Conservation (phyloP, 2,888 invertebrate genomes). For the Ochlodes sylvanus region DNA sequence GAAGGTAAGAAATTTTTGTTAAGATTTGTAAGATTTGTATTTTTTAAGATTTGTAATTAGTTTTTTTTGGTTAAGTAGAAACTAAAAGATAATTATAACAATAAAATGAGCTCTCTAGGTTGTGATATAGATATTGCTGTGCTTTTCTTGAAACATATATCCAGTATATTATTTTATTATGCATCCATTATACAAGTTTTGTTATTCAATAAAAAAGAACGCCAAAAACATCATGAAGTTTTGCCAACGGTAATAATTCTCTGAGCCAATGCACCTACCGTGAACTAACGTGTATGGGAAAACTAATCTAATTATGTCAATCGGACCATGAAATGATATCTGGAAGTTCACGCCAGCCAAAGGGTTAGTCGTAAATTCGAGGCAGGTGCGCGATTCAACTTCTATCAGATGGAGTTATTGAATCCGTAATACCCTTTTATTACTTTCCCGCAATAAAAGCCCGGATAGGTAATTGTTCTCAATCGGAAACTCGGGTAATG, state of each 20-base stretch:
- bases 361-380: slow-evolving; percentile 66
- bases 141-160: too few relatives aligned
- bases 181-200: too few relatives aligned
- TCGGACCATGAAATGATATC: slow-evolving; percentile 38
- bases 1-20: too few relatives aligned
- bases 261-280: not conserved
- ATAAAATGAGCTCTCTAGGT: too few relatives aligned
- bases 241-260: not conserved
- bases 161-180: too few relatives aligned
- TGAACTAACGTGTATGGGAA: slow-evolving; percentile 18
- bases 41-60: too few relatives aligned
- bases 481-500: slow-evolving; percentile 51
- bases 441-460: slow-evolving; percentile 62
- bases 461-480: slow-evolving; percentile 58
- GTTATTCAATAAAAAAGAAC: too few relatives aligned
- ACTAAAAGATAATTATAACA: too few relatives aligned
- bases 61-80: too few relatives aligned
- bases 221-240: too few relatives aligned
- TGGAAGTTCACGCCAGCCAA: slow-evolving; percentile 44
- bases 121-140: too few relatives aligned
- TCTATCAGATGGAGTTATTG: slow-evolving; percentile 71
- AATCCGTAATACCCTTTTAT: slow-evolving; percentile 73
- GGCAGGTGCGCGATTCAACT: slow-evolving; percentile 59
- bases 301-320: slow-evolving; percentile 36
- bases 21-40: too few relatives aligned